Evolutionary conservation across 2,888 invertebrate species (phyloP).

Genomic region (Drosophila limbata): DNA sequence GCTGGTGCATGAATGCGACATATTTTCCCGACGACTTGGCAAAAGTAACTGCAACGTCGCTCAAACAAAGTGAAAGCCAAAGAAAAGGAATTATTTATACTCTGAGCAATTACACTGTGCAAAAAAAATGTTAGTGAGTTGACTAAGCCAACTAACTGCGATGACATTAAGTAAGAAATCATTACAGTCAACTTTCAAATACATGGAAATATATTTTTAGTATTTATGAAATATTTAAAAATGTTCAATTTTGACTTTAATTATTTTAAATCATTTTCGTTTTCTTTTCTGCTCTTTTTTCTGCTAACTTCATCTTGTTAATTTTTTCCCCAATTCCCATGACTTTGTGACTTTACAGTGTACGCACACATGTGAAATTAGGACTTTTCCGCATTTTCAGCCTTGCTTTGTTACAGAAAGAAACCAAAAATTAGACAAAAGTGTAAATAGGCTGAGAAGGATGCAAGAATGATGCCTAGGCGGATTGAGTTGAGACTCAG

Average conservation of each 20-base stretch:
- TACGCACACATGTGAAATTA: constrained; percentile 15
- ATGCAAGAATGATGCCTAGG: constrained; percentile 39
- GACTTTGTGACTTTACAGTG: not conserved
- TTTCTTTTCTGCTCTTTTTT: no score
- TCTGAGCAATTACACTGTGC: constrained; percentile 44
- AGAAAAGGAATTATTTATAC: constrained; percentile 77
- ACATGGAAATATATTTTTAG: no score
- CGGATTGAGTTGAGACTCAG: constrained; percentile 43
- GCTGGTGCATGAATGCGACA: constrained; percentile 67
- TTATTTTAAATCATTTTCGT: not conserved
- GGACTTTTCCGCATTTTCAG: constrained; percentile 22
- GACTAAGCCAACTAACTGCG: not conserved
- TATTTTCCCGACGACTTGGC: constrained; percentile 82
- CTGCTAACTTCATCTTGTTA: no score
- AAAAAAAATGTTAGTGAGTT: constrained; percentile 10
- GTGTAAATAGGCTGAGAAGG: constrained; percentile 13
- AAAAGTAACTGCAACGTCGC: constrained; percentile 69
- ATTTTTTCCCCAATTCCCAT: no score
- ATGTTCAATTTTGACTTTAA: not conserved
- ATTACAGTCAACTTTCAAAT: not conserved
- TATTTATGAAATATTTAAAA: not conserved
- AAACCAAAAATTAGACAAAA: constrained; percentile 67
- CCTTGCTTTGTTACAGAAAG: constrained; percentile 55
- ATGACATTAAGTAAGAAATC: not conserved
- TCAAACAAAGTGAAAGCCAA: constrained; percentile 74